phyloP scores from a whole-genome alignment of 2,113 vertebrate species.

The Anas platyrhynchos region DNA sequence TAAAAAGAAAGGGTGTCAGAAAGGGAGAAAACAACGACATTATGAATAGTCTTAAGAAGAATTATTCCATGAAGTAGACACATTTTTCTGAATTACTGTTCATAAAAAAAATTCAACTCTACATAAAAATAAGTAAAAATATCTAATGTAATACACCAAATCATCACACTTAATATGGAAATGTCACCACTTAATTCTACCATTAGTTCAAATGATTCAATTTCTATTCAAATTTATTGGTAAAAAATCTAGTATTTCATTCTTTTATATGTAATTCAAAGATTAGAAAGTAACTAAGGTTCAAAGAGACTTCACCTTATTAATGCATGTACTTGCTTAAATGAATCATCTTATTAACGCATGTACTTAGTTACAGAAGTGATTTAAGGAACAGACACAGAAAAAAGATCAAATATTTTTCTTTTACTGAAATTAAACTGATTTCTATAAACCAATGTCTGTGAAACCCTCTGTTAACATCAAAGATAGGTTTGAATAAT shows the following conservation, averaged over 20 bases:
- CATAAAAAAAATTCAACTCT: conserved; percentile 67
- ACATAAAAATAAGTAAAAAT: conserved; percentile 76
- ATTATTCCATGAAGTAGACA: conserved; percentile 63
- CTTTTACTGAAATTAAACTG: conserved; percentile 10
- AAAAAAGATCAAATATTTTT: conserved; percentile 53
- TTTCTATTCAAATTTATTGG: conserved; percentile 84
- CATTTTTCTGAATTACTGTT: conserved; percentile 75
- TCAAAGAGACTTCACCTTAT: conserved; percentile 67
- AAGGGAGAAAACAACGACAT: not conserved
- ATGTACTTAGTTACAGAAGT: conserved; percentile 45
- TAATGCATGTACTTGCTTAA: conserved; percentile 56
- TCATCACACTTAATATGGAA: conserved; percentile 77
- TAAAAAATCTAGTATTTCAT: conserved; percentile 81
- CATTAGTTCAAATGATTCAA: conserved; percentile 77
- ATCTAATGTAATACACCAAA: conserved; percentile 76
- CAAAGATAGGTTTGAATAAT: not conserved
- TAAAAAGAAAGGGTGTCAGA: not conserved
- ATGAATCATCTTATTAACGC: conserved; percentile 60
- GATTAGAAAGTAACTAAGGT: conserved; percentile 67
- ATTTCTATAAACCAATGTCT: conserved; percentile 38
- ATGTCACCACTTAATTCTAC: conserved; percentile 79
- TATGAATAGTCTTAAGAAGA: conserved; percentile 41
- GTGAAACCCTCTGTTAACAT: not conserved
- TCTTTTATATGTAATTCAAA: conserved; percentile 74
- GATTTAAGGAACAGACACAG: conserved; percentile 48